Percentiles rank a stretch among this genome's conserved stretches.
These are phyloP conservation scores for Parazoanthus atlanticus DNA, from an alignment of 92 coral and sea anemone genomes.

Conservation along the genomic window DNA sequence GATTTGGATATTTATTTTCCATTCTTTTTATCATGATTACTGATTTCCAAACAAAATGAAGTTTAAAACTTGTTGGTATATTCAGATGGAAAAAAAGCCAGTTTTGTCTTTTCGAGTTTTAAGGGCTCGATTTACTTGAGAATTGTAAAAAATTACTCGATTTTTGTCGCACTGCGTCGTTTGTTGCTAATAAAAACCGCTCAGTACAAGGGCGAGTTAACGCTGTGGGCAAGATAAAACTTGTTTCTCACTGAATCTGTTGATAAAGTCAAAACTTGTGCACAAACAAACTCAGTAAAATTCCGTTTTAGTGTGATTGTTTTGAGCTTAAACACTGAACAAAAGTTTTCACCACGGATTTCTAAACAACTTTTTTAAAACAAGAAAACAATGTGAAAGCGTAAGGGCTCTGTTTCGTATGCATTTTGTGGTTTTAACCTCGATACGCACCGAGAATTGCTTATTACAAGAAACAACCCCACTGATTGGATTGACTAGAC, in stretches of 20 bases:
- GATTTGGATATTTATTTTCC: background rate
- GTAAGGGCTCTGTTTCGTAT: background rate
- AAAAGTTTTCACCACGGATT: background rate
- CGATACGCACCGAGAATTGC: background rate
- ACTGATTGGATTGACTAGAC: conserved; percentile 6
- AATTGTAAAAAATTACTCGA: no score
- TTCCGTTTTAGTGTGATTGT: background rate
- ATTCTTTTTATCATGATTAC: background rate
- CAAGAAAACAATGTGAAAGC: background rate
- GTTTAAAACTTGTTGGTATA: background rate
- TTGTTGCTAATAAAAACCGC: background rate
- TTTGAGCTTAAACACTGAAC: background rate
- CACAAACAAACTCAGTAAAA: conserved; percentile 23
- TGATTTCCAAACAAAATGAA: background rate
- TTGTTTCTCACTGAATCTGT: background rate
- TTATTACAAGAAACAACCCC: background rate
- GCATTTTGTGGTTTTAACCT: background rate
- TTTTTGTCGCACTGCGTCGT: background rate
- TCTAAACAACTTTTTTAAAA: conserved; percentile 10
- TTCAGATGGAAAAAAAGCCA: background rate
- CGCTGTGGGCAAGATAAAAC: background rate
- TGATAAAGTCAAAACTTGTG: conserved; percentile 3
- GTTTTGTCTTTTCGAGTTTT: no score
- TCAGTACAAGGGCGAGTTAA: background rate
- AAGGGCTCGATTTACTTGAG: background rate